Conservation (phyloP, 2,113 vertebrate genomes). For the Phoxinus phoxinus region DNA sequence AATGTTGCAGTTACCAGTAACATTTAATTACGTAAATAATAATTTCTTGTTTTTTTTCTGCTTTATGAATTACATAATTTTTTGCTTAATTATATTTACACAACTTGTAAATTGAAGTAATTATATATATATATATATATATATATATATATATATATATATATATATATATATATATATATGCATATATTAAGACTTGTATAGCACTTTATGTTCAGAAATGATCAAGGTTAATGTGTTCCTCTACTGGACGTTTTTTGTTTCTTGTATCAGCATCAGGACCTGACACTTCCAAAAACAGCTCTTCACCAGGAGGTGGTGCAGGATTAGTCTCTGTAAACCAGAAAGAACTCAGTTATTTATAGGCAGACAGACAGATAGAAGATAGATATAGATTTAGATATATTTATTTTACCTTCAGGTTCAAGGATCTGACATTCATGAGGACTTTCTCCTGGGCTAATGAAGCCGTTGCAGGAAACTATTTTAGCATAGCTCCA, state of each 20-base stretch:
- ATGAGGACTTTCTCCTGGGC: slow-evolving; percentile 80
- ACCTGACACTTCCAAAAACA: slow-evolving; percentile 75
- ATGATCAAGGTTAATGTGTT: slow-evolving; percentile 38
- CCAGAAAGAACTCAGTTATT: not conserved
- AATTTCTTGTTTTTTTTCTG: too few relatives aligned
- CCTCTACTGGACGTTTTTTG: not conserved
- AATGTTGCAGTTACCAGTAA: too few relatives aligned
- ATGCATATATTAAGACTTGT: not conserved
- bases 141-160: too few relatives aligned
- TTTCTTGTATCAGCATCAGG: slow-evolving; percentile 64
- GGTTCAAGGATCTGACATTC: slow-evolving; percentile 76
- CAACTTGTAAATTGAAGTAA: too few relatives aligned
- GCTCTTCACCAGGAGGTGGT: not conserved
- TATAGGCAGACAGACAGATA: not conserved
- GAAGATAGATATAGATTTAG: not conserved
- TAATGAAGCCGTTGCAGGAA: slow-evolving; percentile 89
- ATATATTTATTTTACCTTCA: slow-evolving; percentile 68
- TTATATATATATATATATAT: too few relatives aligned
- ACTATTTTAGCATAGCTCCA: slow-evolving; percentile 79
- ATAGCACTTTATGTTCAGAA: slow-evolving; percentile 27
- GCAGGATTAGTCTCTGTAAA: slow-evolving; percentile 56
- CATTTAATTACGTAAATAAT: too few relatives aligned
- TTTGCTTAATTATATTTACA: too few relatives aligned
- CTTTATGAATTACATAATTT: too few relatives aligned
- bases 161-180: too few relatives aligned